These are phyloP conservation scores for Leptarthrus brevirostris DNA, from an alignment of 2,888 invertebrate species.

Conservation along the genomic window DNA sequence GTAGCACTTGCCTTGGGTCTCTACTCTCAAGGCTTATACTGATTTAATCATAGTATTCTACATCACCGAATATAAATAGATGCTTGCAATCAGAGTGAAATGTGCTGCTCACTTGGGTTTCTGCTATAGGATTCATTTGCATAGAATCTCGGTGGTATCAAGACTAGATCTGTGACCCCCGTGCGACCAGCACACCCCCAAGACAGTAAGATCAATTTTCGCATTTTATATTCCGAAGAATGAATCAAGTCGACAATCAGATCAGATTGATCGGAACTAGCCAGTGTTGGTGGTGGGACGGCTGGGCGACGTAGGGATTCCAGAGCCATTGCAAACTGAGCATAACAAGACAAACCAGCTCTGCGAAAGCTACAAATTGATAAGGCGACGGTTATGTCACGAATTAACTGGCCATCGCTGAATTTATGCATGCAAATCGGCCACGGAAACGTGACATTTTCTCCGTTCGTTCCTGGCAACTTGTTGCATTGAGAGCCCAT, in stretches of 20 bases:
- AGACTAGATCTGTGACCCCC: not conserved
- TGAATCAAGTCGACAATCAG: slow-evolving; percentile 30
- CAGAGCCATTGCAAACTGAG: not conserved
- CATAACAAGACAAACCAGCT: not conserved
- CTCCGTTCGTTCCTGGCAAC: slow-evolving; percentile 50
- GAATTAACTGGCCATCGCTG: slow-evolving; percentile 54
- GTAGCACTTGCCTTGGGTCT: not conserved
- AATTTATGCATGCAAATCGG: slow-evolving; percentile 54
- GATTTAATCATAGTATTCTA: slow-evolving; percentile 7
- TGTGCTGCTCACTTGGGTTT: not conserved
- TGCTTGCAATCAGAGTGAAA: not conserved
- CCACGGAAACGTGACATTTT: slow-evolving; percentile 53
- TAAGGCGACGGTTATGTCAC: slow-evolving; percentile 53
- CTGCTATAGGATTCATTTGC: slow-evolving; percentile 27
- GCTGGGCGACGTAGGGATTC: not conserved
- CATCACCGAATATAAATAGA: slow-evolving; percentile 24
- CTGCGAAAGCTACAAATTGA: slow-evolving; percentile 51
- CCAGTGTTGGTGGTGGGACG: not conserved
- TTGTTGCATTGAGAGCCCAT: slow-evolving; percentile 46
- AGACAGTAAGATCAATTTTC: slow-evolving; percentile 19
- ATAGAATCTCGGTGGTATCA: slow-evolving; percentile 8
- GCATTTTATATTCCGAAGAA: slow-evolving; percentile 11
- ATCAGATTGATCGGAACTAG: slow-evolving; percentile 22
- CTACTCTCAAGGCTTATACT: not conserved
- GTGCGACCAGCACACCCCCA: not conserved